Evolutionary conservation across 2,797 vertebrate species (phyloP), one percentile per base, ranked within the genome.

Genomic region (Eidolon dupreanum): DNA sequence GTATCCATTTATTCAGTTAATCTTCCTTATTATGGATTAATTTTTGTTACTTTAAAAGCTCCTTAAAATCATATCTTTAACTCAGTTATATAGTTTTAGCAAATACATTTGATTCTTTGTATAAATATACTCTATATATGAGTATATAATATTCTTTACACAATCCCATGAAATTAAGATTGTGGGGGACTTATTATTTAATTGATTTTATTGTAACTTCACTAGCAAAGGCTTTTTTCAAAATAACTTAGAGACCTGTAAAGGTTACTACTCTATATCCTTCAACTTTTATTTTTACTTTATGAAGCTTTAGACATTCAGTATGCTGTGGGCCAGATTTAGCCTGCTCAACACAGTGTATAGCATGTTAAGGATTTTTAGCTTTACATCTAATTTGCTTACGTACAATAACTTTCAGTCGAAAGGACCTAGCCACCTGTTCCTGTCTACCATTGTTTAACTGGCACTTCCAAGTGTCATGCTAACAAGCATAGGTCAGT

Each of bases 101-200:
- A 82, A 28, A 95, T 38, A 84, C 31, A 90, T 38, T 57, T 82
- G 73, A 90, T 63, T 85, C 28, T 94, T 71, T 71, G 28, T 57
- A 85, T 73, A 93, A 93, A 93, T 77, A 90, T 8, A 24, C 4
- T 79, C 4, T 19, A 33, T 19, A 75, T 36, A 43, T 41, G 17
- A 53, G 13, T 31, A 0, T 70, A 16, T 7, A 43, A 57, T 70
- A 84, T 74, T 68, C 38, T 92, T 71, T 94, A 90, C 3, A 81
- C 3, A n/a, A 8, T 70, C 13, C 17, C 53, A 95, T 93, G 51
- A 95, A 93, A 85, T 75, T 36, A 97, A 93, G 46, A 41, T 91
- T 89, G 46, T 93, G 49, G 2, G 33, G 38, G 22, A 61, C 15
- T 53, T 73, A 68, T 65, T 61, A 88, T 31, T 65, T 87, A 90